Percentiles rank a stretch among this genome's conserved stretches.
These are phyloP conservation scores for Aegotheles bennettii DNA, from an alignment of 2,113 vertebrate genomes.

Conservation along the genomic window DNA sequence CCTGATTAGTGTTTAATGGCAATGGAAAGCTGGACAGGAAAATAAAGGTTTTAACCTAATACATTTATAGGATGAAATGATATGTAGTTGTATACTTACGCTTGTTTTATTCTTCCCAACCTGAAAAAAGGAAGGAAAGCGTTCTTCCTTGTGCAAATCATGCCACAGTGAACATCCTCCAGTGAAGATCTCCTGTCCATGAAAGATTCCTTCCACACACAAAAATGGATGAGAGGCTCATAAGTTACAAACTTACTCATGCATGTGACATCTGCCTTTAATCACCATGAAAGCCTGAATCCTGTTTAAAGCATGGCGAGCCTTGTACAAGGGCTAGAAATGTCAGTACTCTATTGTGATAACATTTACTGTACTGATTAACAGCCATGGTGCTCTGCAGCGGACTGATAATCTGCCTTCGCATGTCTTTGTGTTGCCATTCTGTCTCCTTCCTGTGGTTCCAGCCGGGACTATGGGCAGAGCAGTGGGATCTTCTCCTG, in stretches of 20 bases:
- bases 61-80: not conserved
- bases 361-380: slow-evolving; percentile 44
- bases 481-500: not conserved
- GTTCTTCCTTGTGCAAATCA: not conserved
- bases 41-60: not conserved
- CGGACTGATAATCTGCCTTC: not conserved
- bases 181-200: not conserved
- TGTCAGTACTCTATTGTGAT: slow-evolving; percentile 38
- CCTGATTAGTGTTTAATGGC: not conserved
- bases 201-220: not conserved
- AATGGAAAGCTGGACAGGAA: not conserved
- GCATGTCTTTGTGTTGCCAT: not conserved
- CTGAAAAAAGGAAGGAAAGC: not conserved
- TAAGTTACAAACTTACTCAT: not conserved
- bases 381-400: not conserved
- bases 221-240: not conserved
- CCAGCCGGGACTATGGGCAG: not conserved
- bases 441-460: slow-evolving; percentile 46
- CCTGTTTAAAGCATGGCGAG: not conserved
- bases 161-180: not conserved
- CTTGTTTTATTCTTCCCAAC: not conserved
- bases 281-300: slow-evolving; percentile 30
- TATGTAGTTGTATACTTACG: not conserved
- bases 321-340: slow-evolving; percentile 15
- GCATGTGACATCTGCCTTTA: slow-evolving; percentile 13